Percentiles rank a stretch among this genome's conserved stretches.
Evolutionary conservation across 2,888 invertebrate species (phyloP).

Genomic region (Sericinus montela): DNA sequence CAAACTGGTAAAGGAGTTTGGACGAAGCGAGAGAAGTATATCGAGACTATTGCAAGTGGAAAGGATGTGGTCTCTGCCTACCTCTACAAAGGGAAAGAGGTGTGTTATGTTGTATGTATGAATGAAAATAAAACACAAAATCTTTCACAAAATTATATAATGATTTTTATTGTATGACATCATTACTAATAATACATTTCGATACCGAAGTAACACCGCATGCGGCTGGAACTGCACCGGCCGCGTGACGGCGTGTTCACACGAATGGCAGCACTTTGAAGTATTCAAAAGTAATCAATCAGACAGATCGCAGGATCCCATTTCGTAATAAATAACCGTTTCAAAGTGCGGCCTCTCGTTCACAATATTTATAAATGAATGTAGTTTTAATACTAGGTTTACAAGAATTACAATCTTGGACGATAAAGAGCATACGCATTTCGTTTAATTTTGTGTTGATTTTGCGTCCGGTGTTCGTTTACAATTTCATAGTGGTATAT

Average conservation of each 20-base stretch:
- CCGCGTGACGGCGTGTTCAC: neutral
- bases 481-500: constrained; percentile 5
- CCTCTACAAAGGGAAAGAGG: too few relatives aligned
- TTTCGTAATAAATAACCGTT: neutral
- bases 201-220: constrained; percentile 28
- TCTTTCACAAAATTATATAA: constrained; percentile 52
- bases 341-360: neutral
- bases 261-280: neutral
- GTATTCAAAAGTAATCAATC: neutral
- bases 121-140: constrained; percentile 34
- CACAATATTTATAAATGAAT: neutral
- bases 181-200: constrained; percentile 39
- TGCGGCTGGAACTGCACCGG: neutral
- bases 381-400: neutral
- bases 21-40: too few relatives aligned
- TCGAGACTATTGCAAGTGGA: too few relatives aligned
- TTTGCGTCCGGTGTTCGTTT: neutral
- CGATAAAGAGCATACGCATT: neutral
- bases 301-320: too few relatives aligned
- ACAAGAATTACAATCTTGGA: neutral
- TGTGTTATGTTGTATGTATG: too few relatives aligned
- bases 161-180: constrained; percentile 42
- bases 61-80: too few relatives aligned
- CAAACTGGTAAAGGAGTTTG: too few relatives aligned
- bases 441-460: neutral